phyloP scores from a whole-genome alignment of 1,140 invertebrate species.

The Eurosta solidaginis region DNA sequence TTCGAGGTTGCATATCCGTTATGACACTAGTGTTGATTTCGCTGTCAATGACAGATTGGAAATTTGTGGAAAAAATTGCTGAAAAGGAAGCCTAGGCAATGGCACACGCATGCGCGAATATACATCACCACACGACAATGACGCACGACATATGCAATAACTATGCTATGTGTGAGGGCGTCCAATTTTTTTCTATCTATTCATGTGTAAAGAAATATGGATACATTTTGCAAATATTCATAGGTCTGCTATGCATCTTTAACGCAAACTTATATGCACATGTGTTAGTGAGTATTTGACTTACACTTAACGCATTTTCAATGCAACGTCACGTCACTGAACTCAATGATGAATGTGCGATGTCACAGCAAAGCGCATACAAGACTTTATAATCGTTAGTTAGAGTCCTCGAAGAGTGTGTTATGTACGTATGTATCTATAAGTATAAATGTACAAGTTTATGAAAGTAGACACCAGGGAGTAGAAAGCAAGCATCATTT shows the following conservation, averaged over 20 bases:
- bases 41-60: slow-evolving; percentile 26
- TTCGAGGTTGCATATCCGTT: background rate
- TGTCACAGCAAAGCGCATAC: background rate
- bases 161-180: too few relatives aligned
- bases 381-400: background rate
- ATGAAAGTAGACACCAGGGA: background rate
- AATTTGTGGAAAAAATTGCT: background rate
- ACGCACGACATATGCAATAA: too few relatives aligned
- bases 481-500: slow-evolving; percentile 8
- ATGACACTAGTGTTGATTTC: background rate
- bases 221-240: too few relatives aligned
- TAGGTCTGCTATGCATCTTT: too few relatives aligned
- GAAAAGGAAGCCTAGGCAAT: background rate
- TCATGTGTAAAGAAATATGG: too few relatives aligned
- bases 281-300: background rate
- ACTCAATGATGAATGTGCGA: background rate
- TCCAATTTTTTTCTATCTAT: too few relatives aligned
- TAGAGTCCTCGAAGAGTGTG: background rate
- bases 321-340: background rate
- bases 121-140: too few relatives aligned
- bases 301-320: slow-evolving; percentile 7
- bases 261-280: too few relatives aligned
- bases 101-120: background rate
- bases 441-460: too few relatives aligned
- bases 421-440: too few relatives aligned